Evolutionary conservation across 2,888 invertebrate genomes (phyloP).

Genomic region (Ochropleura leucogaster): DNA sequence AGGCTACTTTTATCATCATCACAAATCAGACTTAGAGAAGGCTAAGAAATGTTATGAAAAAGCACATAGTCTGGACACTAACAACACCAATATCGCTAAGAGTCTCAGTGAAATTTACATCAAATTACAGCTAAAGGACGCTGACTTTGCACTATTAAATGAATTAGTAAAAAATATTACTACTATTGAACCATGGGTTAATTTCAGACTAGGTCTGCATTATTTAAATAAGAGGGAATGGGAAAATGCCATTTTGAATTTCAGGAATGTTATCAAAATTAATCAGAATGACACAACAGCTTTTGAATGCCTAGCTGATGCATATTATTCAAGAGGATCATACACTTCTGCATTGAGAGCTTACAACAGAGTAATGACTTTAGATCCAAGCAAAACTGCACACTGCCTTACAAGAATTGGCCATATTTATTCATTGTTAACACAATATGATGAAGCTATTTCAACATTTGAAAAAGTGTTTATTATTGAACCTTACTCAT

Average conservation of each 20-base stretch:
- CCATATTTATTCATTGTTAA: slow-evolving; percentile 93
- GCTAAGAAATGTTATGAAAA: slow-evolving; percentile 96
- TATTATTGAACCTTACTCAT: slow-evolving; percentile 75
- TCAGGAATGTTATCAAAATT: slow-evolving; percentile 93
- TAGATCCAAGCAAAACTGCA: slow-evolving; percentile 90
- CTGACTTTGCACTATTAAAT: slow-evolving; percentile 91
- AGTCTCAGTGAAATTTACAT: slow-evolving; percentile 94
- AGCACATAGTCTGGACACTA: slow-evolving; percentile 93
- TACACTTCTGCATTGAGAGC: slow-evolving; percentile 96
- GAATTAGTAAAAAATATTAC: slow-evolving; percentile 85
- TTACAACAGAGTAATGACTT: slow-evolving; percentile 94
- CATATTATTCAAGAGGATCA: slow-evolving; percentile 97
- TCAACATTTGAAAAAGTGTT: slow-evolving; percentile 90
- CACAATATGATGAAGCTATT: slow-evolving; percentile 94
- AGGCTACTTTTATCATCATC: slow-evolving; percentile 93
- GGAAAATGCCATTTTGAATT: slow-evolving; percentile 93
- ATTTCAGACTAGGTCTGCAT: slow-evolving; percentile 95
- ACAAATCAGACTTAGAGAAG: slow-evolving; percentile 92
- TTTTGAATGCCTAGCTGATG: slow-evolving; percentile 97
- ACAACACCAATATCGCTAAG: slow-evolving; percentile 92
- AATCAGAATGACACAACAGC: slow-evolving; percentile 93
- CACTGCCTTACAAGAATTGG: slow-evolving; percentile 95
- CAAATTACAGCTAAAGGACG: slow-evolving; percentile 92
- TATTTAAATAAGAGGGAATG: slow-evolving; percentile 94
- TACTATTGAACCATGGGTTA: slow-evolving; percentile 93